phyloP scores from a whole-genome alignment of 2,797 vertebrate genomes.

The Anolis apletophallus region DNA sequence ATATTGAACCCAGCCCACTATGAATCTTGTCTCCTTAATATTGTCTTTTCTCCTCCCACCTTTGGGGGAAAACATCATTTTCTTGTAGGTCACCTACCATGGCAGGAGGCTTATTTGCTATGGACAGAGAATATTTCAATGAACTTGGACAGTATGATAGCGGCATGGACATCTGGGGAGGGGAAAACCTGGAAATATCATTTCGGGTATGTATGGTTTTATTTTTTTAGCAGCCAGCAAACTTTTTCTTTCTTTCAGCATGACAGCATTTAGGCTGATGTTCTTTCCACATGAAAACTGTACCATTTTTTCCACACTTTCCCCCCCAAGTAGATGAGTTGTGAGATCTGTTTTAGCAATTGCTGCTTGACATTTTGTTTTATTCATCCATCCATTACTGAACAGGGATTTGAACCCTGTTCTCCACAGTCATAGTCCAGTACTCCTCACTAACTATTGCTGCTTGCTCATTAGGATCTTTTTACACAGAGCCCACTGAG shows the following conservation, averaged over 20 bases:
- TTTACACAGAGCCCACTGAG: too few relatives aligned
- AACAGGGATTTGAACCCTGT: too few relatives aligned
- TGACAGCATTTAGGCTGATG: background rate
- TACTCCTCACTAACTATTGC: too few relatives aligned
- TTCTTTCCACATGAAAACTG: background rate
- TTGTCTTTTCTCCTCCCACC: background rate
- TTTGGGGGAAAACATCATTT: background rate
- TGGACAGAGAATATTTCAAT: conserved; percentile 91
- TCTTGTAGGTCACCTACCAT: conserved; percentile 92
- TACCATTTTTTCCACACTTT: background rate
- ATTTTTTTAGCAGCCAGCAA: background rate
- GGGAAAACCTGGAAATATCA: conserved; percentile 97
- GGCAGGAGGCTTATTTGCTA: conserved; percentile 96
- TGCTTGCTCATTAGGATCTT: background rate
- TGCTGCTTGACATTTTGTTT: background rate
- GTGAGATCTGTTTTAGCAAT: background rate
- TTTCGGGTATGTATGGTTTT: conserved; percentile 86
- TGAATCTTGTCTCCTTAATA: background rate
- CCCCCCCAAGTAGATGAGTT: background rate
- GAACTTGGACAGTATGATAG: conserved; percentile 94
- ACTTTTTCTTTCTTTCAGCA: background rate
- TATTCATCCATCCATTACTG: too few relatives aligned
- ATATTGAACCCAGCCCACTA: too few relatives aligned
- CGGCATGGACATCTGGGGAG: conserved; percentile 99
- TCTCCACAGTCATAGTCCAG: too few relatives aligned